Conservation (phyloP, 1,140 invertebrate species). For the Diprion similis region DNA sequence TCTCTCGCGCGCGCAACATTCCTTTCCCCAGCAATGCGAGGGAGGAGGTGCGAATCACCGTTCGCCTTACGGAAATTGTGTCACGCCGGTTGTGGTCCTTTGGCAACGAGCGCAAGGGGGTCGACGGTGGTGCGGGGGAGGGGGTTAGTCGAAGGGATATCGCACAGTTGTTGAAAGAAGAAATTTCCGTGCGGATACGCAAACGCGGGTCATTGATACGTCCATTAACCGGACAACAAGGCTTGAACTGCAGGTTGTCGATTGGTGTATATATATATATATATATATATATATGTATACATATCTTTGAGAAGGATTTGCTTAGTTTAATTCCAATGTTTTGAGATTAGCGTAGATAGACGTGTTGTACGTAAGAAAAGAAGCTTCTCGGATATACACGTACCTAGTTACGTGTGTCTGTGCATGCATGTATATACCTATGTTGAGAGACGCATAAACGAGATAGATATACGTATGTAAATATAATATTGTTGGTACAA, state of each 20-base stretch:
- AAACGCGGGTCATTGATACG: too few species aligned
- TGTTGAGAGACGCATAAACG: background rate
- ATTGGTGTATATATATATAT: too few species aligned
- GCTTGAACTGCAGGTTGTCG: too few species aligned
- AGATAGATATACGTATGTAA: background rate
- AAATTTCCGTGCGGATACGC: background rate
- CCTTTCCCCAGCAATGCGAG: constrained; percentile 38
- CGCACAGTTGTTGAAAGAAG: background rate
- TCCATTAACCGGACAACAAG: too few species aligned
- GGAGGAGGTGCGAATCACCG: constrained; percentile 20
- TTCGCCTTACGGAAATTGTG: constrained; percentile 47
- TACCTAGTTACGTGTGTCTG: too few species aligned
- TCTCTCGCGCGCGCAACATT: constrained; percentile 41
- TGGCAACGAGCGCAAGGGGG: background rate
- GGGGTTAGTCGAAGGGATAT: background rate
- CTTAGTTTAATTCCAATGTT: too few species aligned
- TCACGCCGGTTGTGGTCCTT: constrained; percentile 39
- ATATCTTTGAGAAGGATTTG: too few species aligned
- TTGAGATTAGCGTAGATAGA: too few species aligned
- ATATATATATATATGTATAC: too few species aligned
- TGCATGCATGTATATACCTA: background rate
- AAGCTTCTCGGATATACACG: too few species aligned
- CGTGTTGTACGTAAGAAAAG: too few species aligned
- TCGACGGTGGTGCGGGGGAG: background rate
- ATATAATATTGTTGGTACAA: background rate